These are phyloP conservation scores for Parus major DNA, from an alignment of 2,113 vertebrate species.

Conservation along the genomic window DNA sequence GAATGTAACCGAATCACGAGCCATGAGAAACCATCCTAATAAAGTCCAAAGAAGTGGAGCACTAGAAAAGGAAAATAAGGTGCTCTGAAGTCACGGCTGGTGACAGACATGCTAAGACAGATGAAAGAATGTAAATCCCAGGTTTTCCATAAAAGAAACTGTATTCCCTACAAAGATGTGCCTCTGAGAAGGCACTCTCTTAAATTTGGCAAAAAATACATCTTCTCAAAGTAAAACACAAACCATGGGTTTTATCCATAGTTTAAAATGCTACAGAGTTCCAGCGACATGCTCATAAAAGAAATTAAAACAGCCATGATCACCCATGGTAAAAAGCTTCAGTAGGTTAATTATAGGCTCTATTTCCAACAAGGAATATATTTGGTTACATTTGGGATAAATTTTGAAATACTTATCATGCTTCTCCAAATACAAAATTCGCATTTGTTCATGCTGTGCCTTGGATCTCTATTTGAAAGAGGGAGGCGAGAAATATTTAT, in stretches of 20 bases:
- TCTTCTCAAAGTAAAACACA: not conserved
- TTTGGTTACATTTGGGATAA: constrained; percentile 6
- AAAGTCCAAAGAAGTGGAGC: not conserved
- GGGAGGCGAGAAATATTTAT: constrained; percentile 15
- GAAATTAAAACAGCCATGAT: not conserved
- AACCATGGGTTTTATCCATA: not conserved
- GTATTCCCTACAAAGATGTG: not conserved
- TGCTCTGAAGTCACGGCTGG: not conserved
- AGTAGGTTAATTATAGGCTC: not conserved
- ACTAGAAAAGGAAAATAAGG: not conserved
- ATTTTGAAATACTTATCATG: constrained; percentile 16
- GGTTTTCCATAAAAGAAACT: not conserved
- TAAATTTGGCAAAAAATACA: not conserved
- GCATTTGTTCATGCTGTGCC: constrained; percentile 12
- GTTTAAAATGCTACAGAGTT: not conserved
- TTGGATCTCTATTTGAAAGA: constrained; percentile 13
- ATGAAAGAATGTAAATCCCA: not conserved
- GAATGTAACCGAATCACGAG: not conserved
- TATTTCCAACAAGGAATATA: not conserved
- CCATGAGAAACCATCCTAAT: not conserved
- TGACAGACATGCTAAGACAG: not conserved
- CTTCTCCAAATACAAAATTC: not conserved
- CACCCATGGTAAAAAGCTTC: not conserved
- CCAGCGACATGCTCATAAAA: not conserved
- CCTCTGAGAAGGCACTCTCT: not conserved